Conservation (phyloP, 2,888 invertebrate species). For the Rhaphigaster nebulosa region DNA sequence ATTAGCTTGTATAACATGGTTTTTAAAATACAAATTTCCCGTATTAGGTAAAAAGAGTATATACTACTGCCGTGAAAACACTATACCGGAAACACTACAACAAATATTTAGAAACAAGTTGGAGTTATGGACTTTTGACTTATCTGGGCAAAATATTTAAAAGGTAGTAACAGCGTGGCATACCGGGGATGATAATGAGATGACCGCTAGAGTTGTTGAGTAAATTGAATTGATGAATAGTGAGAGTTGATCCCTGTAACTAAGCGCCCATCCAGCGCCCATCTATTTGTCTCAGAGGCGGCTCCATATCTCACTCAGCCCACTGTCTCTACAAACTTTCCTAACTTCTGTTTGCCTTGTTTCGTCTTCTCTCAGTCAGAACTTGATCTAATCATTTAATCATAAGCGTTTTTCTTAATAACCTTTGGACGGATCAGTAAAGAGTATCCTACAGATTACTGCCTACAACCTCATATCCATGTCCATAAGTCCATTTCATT, state of each 20-base stretch:
- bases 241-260: neutral
- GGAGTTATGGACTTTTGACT: too few species aligned
- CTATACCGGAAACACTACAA: too few species aligned
- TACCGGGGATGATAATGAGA: neutral
- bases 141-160: too few species aligned
- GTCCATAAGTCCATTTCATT: too few species aligned
- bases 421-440: neutral
- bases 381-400: slow-evolving; percentile 18
- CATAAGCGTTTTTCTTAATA: neutral
- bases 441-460: neutral
- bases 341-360: slow-evolving; percentile 23
- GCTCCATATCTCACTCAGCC: neutral
- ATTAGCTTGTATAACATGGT: too few species aligned
- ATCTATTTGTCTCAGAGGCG: neutral
- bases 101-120: too few species aligned
- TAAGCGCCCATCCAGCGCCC: neutral
- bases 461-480: too few species aligned
- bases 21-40: too few species aligned
- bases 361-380: neutral
- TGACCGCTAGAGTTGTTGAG: neutral
- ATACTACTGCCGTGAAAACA: too few species aligned
- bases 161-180: neutral
- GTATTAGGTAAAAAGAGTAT: too few species aligned
- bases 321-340: neutral
- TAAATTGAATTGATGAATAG: neutral